Evolutionary conservation across 1,140 invertebrate genomes (phyloP).

Genomic region (Zeugodacus cucurbitae): DNA sequence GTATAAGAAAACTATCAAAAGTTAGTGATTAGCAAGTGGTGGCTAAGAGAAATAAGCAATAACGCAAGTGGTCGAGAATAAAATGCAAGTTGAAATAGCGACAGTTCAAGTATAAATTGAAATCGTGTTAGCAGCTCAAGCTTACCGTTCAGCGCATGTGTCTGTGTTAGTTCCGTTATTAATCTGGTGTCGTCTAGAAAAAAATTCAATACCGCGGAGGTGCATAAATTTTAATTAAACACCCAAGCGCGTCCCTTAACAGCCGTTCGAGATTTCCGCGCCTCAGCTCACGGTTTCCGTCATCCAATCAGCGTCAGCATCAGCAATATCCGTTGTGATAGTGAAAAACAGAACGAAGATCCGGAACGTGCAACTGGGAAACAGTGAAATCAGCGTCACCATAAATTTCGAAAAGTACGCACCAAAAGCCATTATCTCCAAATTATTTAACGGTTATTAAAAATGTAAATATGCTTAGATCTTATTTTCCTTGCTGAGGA

Average conservation of each 20-base stretch:
- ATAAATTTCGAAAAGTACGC: too few relatives aligned
- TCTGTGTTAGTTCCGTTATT: background rate
- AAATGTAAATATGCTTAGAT: too few relatives aligned
- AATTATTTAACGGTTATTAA: too few relatives aligned
- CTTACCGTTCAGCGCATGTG: background rate
- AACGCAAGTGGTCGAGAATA: background rate
- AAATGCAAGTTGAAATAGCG: background rate
- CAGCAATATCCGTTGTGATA: background rate
- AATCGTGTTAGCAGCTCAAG: background rate
- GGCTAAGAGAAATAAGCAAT: background rate
- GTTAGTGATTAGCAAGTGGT: background rate
- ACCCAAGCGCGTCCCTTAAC: background rate
- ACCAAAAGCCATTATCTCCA: too few relatives aligned
- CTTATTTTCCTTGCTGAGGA: too few relatives aligned
- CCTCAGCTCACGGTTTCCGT: background rate
- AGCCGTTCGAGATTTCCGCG: background rate
- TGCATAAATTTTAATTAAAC: constrained; percentile 16
- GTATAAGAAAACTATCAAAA: too few relatives aligned
- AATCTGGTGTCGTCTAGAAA: background rate
- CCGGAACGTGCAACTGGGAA: too few relatives aligned
- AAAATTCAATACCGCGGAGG: background rate
- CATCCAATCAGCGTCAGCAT: background rate
- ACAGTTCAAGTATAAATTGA: background rate
- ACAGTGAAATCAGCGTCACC: too few relatives aligned
- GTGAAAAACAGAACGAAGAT: background rate